Evolutionary conservation across 2,113 vertebrate species (phyloP), one percentile per base, ranked within the genome.

Genomic region (Pontoporia blainvillei): DNA sequence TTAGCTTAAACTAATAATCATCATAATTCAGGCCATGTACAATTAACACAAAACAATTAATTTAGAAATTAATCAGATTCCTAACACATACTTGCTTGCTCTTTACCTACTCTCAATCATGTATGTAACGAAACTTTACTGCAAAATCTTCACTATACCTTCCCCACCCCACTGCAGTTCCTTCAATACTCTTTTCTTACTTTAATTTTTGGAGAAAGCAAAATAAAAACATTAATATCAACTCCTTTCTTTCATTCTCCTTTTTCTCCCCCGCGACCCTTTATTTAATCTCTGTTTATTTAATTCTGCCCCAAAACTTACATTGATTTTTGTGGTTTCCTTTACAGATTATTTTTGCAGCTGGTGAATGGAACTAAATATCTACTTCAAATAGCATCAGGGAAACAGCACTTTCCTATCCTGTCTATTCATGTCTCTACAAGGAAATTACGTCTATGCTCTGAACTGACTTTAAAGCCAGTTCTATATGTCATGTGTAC

Each of bases 231-330:
- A 59, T 44, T 20, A 82, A 82, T 29, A 83, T 61, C 31, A 15
- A 76, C 39, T 83, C 44, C 4, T 67, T 67, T 75, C 13, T 41
- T 57, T 83, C 57, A 11, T 72, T 72, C 6, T 67, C 59, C 31
- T 11, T 46, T 52, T 46, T 82, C 21, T 82, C 66, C 46, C 11
- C 11, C 34, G 0, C 7, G 76, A 59, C 9, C 49, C 49, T 91
- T 96, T 87, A 75, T 87, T 87, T 87, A 94, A 69, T 67, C 34
- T 87, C 12, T 67, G 8, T 69, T 86, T 86, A 91, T 91, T 83
- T 91, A 91, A 91, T 76, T 96, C 41, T 69, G 12, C 59, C 87
- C 64, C 59, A 83, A 94, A 94, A 41, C 49, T 94, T 91, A 39
- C 78, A 94, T 86, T 82, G 21, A 91, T 94, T 94, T 87, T 20